A percentile compares a stretch with the other conserved stretches of the same genome.
These are phyloP conservation scores for Lordiphosa clarofinis DNA, from an alignment of 1,140 invertebrate genomes.

Conservation along the genomic window DNA sequence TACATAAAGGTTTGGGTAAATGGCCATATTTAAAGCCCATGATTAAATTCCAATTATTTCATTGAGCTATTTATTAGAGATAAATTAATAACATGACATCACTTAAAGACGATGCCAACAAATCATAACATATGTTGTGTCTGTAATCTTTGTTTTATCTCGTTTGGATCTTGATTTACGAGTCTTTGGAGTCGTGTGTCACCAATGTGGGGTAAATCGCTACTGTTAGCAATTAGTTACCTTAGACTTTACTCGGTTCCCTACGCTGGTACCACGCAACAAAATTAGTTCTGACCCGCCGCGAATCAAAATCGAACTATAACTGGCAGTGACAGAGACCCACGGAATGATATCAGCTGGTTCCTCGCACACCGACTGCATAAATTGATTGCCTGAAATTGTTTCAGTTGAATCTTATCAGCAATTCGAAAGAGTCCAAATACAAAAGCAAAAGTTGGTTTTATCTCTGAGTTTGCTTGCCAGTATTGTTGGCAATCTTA, in stretches of 20 bases:
- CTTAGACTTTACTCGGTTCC: conserved; percentile 21
- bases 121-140: conserved; percentile 5
- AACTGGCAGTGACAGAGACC: conserved; percentile 44
- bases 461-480: conserved; percentile 41
- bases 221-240: conserved; percentile 14
- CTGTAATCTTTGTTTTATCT: conserved; percentile 26
- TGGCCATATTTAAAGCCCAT: conserved; percentile 40
- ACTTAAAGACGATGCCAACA: conserved; percentile 28
- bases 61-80: conserved; percentile 5
- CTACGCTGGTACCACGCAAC: conserved; percentile 25
- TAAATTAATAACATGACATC: conserved; percentile 53
- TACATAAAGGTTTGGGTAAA: conserved; percentile 53
- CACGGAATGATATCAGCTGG: conserved; percentile 49
- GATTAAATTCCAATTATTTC: conserved; percentile 27
- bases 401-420: conserved; percentile 39
- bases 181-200: background rate
- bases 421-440: conserved; percentile 15
- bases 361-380: conserved; percentile 21
- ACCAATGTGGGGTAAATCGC: conserved; percentile 6
- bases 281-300: conserved; percentile 53
- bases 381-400: conserved; percentile 73
- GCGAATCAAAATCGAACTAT: conserved; percentile 66
- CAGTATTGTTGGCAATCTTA: conserved; percentile 44
- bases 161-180: conserved; percentile 50
- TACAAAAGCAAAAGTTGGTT: conserved; percentile 51